Base-by-base conservation (phyloP, 2,113 vertebrate genomes). In the Grallaria varia region DNA sequence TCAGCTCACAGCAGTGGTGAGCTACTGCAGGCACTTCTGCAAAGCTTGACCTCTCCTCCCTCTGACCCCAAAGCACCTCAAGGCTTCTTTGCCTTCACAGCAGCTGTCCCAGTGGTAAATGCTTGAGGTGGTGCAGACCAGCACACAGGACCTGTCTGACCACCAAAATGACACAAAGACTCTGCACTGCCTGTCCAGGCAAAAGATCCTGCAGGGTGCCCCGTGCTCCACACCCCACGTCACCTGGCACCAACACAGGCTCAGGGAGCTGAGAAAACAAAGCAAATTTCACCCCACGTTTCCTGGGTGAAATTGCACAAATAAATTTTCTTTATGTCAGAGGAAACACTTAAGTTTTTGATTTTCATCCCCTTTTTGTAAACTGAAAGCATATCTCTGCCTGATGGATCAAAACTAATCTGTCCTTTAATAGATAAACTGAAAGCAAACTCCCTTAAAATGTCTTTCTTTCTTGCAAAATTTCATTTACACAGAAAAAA, bases 1-100 rank as follows among this genome's bases (percentile, higher is more conserved):
- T 55, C 84, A 79, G 35, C 47, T 39, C 44, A 10, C 45, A 58
- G 80, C 45, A n/a, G 30, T 2, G 3, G 20, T 28, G 28, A 78
- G 37, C 6, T 17, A 21, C 14, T 19, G 12, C 31, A 5, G 0
- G 0, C 14, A 8, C 24, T 60, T 44, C 47, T 87, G 49, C 55
- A 73, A 39, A 52, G 39, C 45, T 33, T 53, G 45, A 52, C 40
- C 84, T 92, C 40, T 64, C 37, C 9, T 35, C 27, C 0, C 62
- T 33, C 12, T 3, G 2, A 10, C 39, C 30, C n/a, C 47, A 45
- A 47, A 75, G 27, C 9, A 28, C 16, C 17, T 12, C 11, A 19
- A 84, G 12, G 24, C 23, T 45, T 47, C 37, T 49, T 47, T 16
- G 12, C 53, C 53, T 35, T 68, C 53, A 14, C 27, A 35, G 64